phyloP scores from a whole-genome alignment of 1,140 invertebrate species.

The Mizuhopecten yessoensis region DNA sequence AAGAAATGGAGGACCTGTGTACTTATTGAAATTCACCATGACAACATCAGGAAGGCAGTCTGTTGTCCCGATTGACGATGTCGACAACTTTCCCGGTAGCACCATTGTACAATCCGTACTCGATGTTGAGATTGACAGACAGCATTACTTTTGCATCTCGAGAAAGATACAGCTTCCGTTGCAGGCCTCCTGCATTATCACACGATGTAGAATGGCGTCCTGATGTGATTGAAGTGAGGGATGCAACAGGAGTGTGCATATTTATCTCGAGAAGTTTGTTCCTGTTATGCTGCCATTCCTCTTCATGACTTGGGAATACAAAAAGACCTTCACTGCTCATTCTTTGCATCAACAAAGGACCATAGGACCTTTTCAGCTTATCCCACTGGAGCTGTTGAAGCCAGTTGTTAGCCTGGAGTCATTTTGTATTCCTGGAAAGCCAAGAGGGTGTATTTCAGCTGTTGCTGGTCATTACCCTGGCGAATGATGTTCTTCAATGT shows the following conservation, averaged over 20 bases:
- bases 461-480: not conserved
- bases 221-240: constrained; percentile 56
- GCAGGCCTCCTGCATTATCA: constrained; percentile 42
- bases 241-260: not conserved
- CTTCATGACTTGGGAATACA: constrained; percentile 50
- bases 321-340: constrained; percentile 5
- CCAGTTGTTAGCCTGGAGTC: not conserved
- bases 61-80: constrained; percentile 51
- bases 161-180: constrained; percentile 47
- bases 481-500: constrained; percentile 48
- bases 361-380: not conserved
- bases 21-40: constrained; percentile 61
- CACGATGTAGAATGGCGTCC: constrained; percentile 43
- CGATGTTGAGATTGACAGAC: constrained; percentile 54
- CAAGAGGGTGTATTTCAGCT: not conserved
- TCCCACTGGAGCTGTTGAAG: not conserved
- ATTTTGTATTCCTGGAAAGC: too few relatives aligned
- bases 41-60: constrained; percentile 50
- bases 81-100: constrained; percentile 56
- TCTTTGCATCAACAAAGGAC: not conserved
- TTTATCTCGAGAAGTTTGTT: constrained; percentile 53
- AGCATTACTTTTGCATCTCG: constrained; percentile 60
- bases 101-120: constrained; percentile 62
- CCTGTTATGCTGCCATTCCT: constrained; percentile 53
- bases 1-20: constrained; percentile 57